phyloP scores from a whole-genome alignment of 2,113 vertebrate species.

The Rhizomys pruinosus region DNA sequence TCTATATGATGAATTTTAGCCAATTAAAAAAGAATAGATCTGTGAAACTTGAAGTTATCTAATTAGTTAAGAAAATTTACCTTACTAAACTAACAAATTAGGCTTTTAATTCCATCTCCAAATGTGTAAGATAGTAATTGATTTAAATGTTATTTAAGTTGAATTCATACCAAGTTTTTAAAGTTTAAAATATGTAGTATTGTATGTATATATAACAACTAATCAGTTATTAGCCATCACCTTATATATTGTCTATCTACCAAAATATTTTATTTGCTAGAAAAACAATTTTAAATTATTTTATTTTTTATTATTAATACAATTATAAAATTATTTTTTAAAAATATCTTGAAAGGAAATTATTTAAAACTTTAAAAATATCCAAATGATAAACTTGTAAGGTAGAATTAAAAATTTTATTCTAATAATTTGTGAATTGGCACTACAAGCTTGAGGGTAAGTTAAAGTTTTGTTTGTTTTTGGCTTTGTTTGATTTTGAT shows the following conservation, averaged over 20 bases:
- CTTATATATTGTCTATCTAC: neutral
- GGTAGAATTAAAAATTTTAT: neutral
- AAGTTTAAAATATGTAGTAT: neutral
- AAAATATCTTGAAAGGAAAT: neutral
- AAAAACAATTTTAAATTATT: neutral
- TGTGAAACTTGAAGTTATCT: neutral
- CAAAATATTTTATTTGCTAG: neutral
- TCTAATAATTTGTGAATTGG: conserved; percentile 28
- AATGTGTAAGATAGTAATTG: neutral
- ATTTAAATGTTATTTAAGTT: conserved; percentile 28
- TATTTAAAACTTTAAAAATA: neutral
- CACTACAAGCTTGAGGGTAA: neutral
- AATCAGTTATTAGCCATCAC: neutral
- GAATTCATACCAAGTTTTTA: neutral
- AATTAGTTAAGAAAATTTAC: neutral
- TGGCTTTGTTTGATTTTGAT: neutral
- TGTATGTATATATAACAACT: neutral
- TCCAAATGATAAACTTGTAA: neutral
- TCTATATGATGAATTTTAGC: no score
- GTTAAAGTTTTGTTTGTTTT: neutral
- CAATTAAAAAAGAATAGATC: neutral
- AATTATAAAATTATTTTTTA: neutral
- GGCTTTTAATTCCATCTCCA: neutral
- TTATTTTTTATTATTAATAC: no score
- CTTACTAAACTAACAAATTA: neutral